Evolutionary conservation across 2,888 invertebrate species (phyloP).

Genomic region (Catocala fraxini): DNA sequence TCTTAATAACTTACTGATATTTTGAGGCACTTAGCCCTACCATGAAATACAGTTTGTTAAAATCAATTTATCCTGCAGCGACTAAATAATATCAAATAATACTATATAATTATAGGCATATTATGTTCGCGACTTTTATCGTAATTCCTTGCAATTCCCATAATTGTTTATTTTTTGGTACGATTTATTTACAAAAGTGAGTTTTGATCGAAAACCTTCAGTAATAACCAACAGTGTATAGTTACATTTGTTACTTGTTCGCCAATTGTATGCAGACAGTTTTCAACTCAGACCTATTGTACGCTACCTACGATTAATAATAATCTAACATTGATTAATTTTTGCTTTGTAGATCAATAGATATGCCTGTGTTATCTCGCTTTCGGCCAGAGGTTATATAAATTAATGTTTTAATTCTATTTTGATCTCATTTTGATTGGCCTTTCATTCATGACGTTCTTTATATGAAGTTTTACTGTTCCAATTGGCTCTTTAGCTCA

Average conservation of each 20-base stretch:
- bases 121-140: too few relatives aligned
- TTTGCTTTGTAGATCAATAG: slow-evolving; percentile 13
- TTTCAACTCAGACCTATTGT: slow-evolving; percentile 25
- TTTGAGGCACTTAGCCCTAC: too few relatives aligned
- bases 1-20: too few relatives aligned
- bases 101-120: too few relatives aligned
- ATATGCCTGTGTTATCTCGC: slow-evolving; percentile 17
- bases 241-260: slow-evolving; percentile 19
- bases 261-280: slow-evolving; percentile 25
- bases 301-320: slow-evolving; percentile 23
- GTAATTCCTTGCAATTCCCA: too few relatives aligned
- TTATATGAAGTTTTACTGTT: neutral
- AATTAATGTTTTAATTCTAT: slow-evolving; percentile 9
- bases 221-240: slow-evolving; percentile 17
- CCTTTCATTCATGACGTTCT: neutral
- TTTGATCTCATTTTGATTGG: neutral
- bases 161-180: neutral
- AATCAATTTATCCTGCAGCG: too few relatives aligned
- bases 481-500: too few relatives aligned
- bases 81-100: too few relatives aligned
- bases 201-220: slow-evolving; percentile 11
- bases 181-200: slow-evolving; percentile 5
- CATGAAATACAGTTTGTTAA: too few relatives aligned
- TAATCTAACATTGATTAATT: slow-evolving; percentile 22
- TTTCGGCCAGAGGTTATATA: slow-evolving; percentile 5